A percentile compares a stretch with the other conserved stretches of the same genome.
Conservation (phyloP, 2,113 vertebrate genomes). For the Prinia subflava region DNA sequence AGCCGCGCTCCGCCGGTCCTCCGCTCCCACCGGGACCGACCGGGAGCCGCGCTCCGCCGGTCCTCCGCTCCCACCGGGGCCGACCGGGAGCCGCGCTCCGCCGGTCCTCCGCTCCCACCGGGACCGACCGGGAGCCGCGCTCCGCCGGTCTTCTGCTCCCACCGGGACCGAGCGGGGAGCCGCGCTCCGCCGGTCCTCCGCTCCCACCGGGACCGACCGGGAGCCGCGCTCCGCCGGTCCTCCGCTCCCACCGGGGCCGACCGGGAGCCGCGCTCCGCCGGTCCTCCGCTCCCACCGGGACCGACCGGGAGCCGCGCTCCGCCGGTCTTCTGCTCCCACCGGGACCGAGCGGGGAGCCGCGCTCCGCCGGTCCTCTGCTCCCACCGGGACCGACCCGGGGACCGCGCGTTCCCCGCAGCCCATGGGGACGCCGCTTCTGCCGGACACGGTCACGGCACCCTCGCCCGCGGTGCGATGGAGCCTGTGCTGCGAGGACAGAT, state of each 20-base stretch:
- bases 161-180: neutral
- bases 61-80: no score
- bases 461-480: neutral
- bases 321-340: accelerated
- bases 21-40: no score
- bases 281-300: neutral
- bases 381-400: no score
- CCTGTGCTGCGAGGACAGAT: neutral
- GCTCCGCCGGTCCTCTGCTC: neutral
- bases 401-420: neutral
- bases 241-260: no score
- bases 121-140: no score
- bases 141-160: no score
- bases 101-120: neutral
- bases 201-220: no score
- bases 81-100: neutral
- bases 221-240: no score
- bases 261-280: neutral
- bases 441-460: neutral
- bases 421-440: no score
- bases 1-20: neutral
- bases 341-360: neutral
- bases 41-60: no score
- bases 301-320: neutral
- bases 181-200: neutral